Base-by-base conservation (phyloP, 1,140 invertebrate species). In the Drosophila littoralis region DNA sequence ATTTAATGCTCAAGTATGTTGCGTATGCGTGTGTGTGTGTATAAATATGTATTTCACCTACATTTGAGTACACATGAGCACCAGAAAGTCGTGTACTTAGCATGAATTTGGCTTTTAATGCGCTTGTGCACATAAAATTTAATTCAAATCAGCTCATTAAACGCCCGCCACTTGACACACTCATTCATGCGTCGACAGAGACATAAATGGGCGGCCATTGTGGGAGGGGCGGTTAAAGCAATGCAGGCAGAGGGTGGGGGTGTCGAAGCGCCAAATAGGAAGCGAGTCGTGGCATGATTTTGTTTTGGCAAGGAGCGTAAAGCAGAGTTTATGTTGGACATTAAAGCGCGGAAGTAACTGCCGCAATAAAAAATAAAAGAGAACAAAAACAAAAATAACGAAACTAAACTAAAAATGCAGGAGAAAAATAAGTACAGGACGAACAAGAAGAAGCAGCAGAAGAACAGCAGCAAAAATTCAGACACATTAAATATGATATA, bases 401-500 rank as follows among this genome's bases (percentile, higher is more conserved):
- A 60, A 60, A 46, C 33, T n/a, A 48, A 46, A 48, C 79, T 73
- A 65, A 81, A 81, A 81, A 74, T 82, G 64, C 79, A 75, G 59
- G 54, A 52, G 12, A 43, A 51, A 70, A 72, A 51, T 15, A 22
- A 5, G n/a, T 45, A 42, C 40, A 84, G 69, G 60, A 55, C 65
- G 66, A 78, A 36, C 15, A 46, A 55, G 43, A 35, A 43, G 42
- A 65, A 32, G 17, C 43, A 61, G 77, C 77, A 66, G 33, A 22
- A 52, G 9, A 28, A 3, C 36, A 54, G 73, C 66, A 65, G 63
- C 70, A 79, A 74, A 59, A 67, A 74, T 66, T 82, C 83, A 86
- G 82, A 86, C 83, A 82, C 83, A 86, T 86, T 86, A 86, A 86
- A 86, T 82, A 86, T 86, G 83, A 86, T 86, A 88, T 86, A 86